Evolutionary conservation across 2,797 vertebrate species (phyloP).

Genomic region (Numenius phaeopus): DNA sequence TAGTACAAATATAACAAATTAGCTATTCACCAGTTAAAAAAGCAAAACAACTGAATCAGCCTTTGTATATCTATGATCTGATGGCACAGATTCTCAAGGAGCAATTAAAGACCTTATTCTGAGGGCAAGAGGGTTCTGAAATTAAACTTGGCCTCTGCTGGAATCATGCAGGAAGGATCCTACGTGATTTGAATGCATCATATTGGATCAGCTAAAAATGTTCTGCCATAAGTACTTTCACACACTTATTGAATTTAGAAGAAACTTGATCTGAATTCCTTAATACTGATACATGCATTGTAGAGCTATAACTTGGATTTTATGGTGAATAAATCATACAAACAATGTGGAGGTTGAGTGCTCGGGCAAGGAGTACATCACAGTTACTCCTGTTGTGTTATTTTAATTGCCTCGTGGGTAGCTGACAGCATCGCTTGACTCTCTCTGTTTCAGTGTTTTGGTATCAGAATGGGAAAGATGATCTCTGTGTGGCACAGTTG

Average conservation of each 20-base stretch:
- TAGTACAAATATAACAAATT: neutral
- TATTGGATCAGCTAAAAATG: constrained; percentile 29
- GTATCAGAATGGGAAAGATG: neutral
- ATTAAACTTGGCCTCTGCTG: neutral
- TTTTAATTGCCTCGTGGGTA: constrained; percentile 42
- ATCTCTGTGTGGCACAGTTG: constrained; percentile 18
- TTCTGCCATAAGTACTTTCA: constrained; percentile 2
- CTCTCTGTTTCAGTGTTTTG: constrained; percentile 1
- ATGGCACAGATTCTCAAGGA: neutral
- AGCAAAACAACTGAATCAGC: constrained; percentile 3
- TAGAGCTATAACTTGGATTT: constrained; percentile 7
- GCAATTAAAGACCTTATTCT: neutral
- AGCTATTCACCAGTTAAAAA: constrained; percentile 46
- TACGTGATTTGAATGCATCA: constrained; percentile 4
- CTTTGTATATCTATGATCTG: neutral
- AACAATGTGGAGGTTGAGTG: constrained; percentile 9
- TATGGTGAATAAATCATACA: constrained; percentile 11
- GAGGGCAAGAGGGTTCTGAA: constrained; percentile 14
- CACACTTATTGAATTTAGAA: neutral
- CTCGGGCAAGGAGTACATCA: constrained; percentile 14
- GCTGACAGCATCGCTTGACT: neutral
- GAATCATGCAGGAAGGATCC: constrained; percentile 30
- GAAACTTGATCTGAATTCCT: constrained; percentile 7
- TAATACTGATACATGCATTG: neutral
- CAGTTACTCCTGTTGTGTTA: constrained; percentile 40